Evolutionary conservation across 1,140 invertebrate species (phyloP).

Genomic region (Microplitis demolitor): DNA sequence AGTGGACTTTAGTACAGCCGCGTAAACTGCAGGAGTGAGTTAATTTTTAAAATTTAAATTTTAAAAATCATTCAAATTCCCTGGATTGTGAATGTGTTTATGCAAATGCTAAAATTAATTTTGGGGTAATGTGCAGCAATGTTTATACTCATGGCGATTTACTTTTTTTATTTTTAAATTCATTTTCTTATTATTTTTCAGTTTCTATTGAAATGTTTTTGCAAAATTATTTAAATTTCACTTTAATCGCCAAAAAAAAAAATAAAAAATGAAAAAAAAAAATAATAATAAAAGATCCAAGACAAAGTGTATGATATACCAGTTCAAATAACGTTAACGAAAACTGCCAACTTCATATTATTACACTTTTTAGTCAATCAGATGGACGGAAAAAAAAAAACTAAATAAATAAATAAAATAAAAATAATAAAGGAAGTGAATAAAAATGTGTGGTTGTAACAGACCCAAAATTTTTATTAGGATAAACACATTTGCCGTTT

Average conservation of each 20-base stretch:
- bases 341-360: slow-evolving; percentile 55
- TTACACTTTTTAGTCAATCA: slow-evolving; percentile 52
- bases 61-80: slow-evolving; percentile 22
- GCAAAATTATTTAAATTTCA: too few relatives aligned
- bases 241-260: slow-evolving; percentile 14
- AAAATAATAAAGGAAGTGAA: neutral
- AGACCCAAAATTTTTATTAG: slow-evolving; percentile 35
- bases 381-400: slow-evolving; percentile 18
- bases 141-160: neutral
- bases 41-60: slow-evolving; percentile 12
- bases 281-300: slow-evolving; percentile 17
- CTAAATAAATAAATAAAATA: too few relatives aligned
- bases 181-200: neutral
- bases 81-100: slow-evolving; percentile 37
- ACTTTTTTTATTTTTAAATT: too few relatives aligned
- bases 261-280: slow-evolving; percentile 11
- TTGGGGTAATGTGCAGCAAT: slow-evolving; percentile 18
- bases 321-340: slow-evolving; percentile 48
- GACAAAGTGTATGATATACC: slow-evolving; percentile 35
- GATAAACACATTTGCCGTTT: slow-evolving; percentile 36
- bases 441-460: neutral
- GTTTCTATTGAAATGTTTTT: too few relatives aligned
- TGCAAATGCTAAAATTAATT: slow-evolving; percentile 33
- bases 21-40: slow-evolving; percentile 17
- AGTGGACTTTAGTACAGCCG: slow-evolving; percentile 5